These are phyloP conservation scores for Phyllopteryx taeniolatus DNA, from an alignment of 2,113 vertebrate genomes.

Conservation along the genomic window DNA sequence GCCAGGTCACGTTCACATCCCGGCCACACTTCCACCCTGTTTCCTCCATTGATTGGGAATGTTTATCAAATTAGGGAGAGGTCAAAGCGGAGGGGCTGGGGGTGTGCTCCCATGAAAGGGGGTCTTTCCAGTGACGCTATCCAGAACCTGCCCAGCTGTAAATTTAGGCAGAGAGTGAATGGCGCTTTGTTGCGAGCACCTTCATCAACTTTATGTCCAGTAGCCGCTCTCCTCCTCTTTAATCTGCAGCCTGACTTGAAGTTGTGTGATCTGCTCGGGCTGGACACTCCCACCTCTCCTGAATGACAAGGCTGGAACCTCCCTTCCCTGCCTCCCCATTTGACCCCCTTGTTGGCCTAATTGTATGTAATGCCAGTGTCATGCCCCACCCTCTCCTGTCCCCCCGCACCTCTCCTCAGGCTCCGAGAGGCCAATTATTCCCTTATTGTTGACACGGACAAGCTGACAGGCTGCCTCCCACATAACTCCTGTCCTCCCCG, in stretches of 20 bases:
- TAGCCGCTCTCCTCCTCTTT: constrained; percentile 31
- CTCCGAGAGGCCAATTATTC: constrained; percentile 63
- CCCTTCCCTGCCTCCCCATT: constrained; percentile 48
- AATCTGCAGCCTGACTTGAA: constrained; percentile 44
- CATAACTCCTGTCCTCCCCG: constrained; percentile 58
- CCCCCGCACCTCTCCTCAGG: constrained; percentile 20
- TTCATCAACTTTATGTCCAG: constrained; percentile 6
- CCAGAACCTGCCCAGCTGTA: constrained; percentile 47
- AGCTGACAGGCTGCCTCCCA: constrained; percentile 63
- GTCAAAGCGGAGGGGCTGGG: constrained; percentile 43
- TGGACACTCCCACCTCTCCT: constrained; percentile 23
- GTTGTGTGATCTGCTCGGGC: constrained; percentile 41
- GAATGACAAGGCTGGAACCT: constrained; percentile 55
- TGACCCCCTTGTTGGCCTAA: constrained; percentile 68
- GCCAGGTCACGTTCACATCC: constrained; percentile 65
- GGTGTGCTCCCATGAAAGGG: constrained; percentile 4
- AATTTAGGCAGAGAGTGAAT: not conserved
- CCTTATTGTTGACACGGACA: constrained; percentile 70
- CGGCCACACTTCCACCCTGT: constrained; percentile 59
- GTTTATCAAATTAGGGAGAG: constrained; percentile 67
- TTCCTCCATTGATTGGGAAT: constrained; percentile 72
- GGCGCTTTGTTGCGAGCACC: not conserved
- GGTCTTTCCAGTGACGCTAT: constrained; percentile 61
- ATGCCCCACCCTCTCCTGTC: constrained; percentile 43
- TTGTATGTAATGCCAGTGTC: constrained; percentile 67